phyloP scores from a whole-genome alignment of 2,113 vertebrate species.

The Halichoerus grypus region DNA sequence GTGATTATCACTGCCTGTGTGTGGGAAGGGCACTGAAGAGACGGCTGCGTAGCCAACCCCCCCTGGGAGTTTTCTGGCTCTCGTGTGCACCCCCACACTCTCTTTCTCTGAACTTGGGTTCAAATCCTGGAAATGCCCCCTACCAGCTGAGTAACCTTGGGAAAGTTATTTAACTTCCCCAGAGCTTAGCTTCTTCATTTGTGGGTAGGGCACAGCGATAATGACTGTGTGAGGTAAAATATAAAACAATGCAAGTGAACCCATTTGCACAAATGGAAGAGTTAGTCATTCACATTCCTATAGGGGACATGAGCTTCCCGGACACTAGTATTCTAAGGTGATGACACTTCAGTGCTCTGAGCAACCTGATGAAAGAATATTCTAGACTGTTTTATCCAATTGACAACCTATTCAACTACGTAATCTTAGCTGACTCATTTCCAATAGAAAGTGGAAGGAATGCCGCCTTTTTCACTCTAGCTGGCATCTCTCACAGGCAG shows the following conservation, averaged over 20 bases:
- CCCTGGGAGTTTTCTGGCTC: background rate
- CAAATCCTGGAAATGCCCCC: background rate
- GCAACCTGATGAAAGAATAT: background rate
- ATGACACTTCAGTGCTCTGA: background rate
- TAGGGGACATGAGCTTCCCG: background rate
- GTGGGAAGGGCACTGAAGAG: background rate
- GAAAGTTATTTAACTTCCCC: conserved; percentile 1
- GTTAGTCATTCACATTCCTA: background rate
- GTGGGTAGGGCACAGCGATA: background rate
- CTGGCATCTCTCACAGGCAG: background rate
- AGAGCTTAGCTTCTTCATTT: background rate
- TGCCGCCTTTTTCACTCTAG: rapidly evolving
- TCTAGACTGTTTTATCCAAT: background rate
- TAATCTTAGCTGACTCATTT: background rate
- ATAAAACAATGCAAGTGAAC: background rate
- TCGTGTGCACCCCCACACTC: background rate
- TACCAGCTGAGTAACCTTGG: background rate
- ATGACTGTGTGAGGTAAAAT: background rate
- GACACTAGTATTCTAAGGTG: background rate
- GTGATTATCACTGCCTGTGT: too few species aligned
- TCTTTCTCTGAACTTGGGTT: background rate
- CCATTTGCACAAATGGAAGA: background rate
- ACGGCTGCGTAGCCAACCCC: background rate
- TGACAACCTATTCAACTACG: rapidly evolving
- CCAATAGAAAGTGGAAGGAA: background rate